Evolutionary conservation across 2,797 vertebrate species (phyloP).

Genomic region (Ptychobarbus kaznakovi): DNA sequence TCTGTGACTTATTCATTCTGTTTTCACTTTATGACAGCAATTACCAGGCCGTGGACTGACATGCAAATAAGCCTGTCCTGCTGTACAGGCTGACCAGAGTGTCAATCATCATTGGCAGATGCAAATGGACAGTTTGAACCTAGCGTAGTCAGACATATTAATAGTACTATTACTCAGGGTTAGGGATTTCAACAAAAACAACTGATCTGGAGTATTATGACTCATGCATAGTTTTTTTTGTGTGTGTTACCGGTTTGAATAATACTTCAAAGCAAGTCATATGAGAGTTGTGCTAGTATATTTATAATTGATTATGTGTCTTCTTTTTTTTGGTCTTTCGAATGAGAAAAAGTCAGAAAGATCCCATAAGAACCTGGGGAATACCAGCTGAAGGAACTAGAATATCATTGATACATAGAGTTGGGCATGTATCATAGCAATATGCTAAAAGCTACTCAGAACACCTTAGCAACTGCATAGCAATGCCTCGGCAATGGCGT

Average conservation of each 20-base stretch:
- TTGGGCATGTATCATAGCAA: neutral
- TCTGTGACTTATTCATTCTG: slow-evolving; percentile 24
- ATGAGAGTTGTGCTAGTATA: neutral
- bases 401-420: neutral
- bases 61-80: neutral
- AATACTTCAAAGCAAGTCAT: neutral
- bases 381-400: neutral
- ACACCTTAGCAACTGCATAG: neutral
- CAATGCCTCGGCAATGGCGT: neutral
- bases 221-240: neutral
- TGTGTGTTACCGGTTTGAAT: neutral
- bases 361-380: neutral
- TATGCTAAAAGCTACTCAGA: neutral
- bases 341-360: neutral
- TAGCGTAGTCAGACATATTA: neutral
- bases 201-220: neutral
- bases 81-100: neutral
- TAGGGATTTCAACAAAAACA: neutral
- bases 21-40: neutral
- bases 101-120: neutral
- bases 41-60: neutral
- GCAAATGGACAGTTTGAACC: neutral
- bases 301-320: neutral
- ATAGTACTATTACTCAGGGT: neutral
- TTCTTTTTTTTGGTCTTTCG: neutral